phyloP scores from a whole-genome alignment of 2,888 invertebrate genomes.

The Sceliomorpha sp. region DNA sequence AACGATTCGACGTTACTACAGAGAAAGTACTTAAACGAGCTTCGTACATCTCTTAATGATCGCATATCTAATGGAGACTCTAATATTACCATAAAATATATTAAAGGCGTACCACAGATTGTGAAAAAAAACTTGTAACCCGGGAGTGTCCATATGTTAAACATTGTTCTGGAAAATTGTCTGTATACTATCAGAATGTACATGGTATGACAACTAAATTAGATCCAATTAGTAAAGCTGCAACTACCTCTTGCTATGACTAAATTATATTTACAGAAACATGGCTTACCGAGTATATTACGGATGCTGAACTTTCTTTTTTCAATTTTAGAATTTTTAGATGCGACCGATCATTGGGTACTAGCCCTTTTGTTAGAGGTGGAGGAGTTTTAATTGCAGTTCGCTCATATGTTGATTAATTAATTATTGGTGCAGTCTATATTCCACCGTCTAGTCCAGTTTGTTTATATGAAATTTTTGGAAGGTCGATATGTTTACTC shows the following conservation, averaged over 20 bases:
- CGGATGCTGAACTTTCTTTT: conserved; percentile 7
- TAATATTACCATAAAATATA: conserved; percentile 3
- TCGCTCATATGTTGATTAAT: conserved; percentile 5
- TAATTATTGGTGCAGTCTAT: conserved; percentile 4
- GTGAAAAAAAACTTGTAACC: conserved; percentile 2
- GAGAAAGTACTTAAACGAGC: not conserved
- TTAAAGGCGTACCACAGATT: not conserved
- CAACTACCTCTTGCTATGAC: conserved; percentile 4
- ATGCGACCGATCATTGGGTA: not conserved
- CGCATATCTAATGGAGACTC: conserved; percentile 2
- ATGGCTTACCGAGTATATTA: conserved; percentile 2
- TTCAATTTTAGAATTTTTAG: conserved; percentile 6
- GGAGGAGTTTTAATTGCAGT: conserved; percentile 1
- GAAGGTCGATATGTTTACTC: not conserved
- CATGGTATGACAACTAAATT: conserved; percentile 8
- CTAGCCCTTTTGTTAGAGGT: not conserved
- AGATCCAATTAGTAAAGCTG: not conserved
- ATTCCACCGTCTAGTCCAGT: conserved; percentile 6
- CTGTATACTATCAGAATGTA: conserved; percentile 4
- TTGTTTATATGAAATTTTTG: not conserved
- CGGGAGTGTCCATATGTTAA: not conserved
- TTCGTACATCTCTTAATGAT: not conserved
- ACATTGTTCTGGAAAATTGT: not conserved
- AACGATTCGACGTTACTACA: not conserved
- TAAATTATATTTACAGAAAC: conserved; percentile 7